Evolutionary conservation across 2,113 vertebrate genomes (phyloP).

Genomic region (Prinia subflava): DNA sequence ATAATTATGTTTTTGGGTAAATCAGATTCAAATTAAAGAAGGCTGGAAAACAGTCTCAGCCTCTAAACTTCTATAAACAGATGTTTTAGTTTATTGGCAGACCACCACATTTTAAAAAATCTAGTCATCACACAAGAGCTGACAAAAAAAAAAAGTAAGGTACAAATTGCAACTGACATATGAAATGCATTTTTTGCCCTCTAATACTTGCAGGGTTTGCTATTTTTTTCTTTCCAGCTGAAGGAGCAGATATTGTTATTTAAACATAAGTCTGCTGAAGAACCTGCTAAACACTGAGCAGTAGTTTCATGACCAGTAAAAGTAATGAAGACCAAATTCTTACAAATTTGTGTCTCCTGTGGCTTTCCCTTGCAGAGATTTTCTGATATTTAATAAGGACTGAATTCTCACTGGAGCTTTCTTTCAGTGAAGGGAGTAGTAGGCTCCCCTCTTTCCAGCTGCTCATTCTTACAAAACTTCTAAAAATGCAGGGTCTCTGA

Average conservation of each 20-base stretch:
- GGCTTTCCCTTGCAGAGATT: not conserved
- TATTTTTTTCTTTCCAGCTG: not conserved
- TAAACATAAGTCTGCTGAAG: not conserved
- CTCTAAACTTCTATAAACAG: not conserved
- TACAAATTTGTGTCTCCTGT: not conserved
- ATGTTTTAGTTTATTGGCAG: not conserved
- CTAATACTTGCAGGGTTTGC: not conserved
- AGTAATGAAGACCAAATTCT: not conserved
- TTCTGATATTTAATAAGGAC: not conserved
- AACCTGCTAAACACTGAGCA: not conserved
- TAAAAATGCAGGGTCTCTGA: not conserved
- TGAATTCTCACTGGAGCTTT: not conserved
- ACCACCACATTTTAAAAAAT: not conserved
- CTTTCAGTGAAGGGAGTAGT: not conserved
- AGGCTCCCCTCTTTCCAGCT: not conserved
- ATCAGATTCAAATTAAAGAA: not conserved
- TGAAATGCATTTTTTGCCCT: not conserved
- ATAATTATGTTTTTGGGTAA: not conserved
- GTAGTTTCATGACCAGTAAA: not conserved
- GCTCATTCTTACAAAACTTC: not conserved
- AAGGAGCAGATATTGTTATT: not conserved
- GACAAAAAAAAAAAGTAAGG: not conserved
- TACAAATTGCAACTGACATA: not conserved
- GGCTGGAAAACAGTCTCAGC: not conserved
- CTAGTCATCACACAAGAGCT: not conserved